Evolutionary conservation across 2,113 vertebrate genomes (phyloP), one percentile per base, ranked within the genome.

Genomic region (Mesitornis unicolor): DNA sequence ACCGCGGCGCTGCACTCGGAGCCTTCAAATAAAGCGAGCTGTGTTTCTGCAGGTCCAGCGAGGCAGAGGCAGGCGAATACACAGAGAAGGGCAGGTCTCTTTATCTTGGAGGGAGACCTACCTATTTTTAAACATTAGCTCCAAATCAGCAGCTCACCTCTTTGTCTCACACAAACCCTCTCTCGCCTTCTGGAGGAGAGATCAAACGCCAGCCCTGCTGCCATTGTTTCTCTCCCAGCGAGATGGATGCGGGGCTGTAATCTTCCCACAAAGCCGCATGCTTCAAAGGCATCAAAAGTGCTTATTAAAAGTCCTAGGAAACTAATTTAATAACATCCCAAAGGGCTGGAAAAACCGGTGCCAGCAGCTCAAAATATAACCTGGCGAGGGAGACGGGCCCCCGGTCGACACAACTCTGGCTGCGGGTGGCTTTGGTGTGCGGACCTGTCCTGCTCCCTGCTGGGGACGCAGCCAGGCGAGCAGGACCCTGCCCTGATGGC

Each of bases 31-130:
- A 95, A 97, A 96, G 90, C 13, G 92, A 96, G 95, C 94, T 81
- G 91, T 93, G 95, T 85, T 97, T 96, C 93, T 90, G 95, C 82
- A 57, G 93, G 97, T 96, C 95, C 96, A 21, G 93, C 15, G 6
- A 94, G 93, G 95, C 90, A 94, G 93, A 96, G 93, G 88, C 78
- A 85, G 92, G 92, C 53, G 96, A 95, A 96, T 94, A 96, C 94
- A 97, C 84, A 93, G 93, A 95, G 92, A 87, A 97, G 97, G 96
- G 94, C 95, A 97, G 90, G 84, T 93, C 92, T 95, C 97, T 97
- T 97, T 96, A 95, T 97, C 97, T 97, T 97, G 95, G 96, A 97
- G 97, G 97, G 98, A 98, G 97, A 98, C 95, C 97, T 97, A 95
- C 95, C 97, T 98, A 98, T 98, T 96, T 97, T 97, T 95, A 95